A percentile compares a stretch with the other conserved stretches of the same genome.
Conservation (phyloP, 2,113 vertebrate genomes). For the Dromas ardeola region DNA sequence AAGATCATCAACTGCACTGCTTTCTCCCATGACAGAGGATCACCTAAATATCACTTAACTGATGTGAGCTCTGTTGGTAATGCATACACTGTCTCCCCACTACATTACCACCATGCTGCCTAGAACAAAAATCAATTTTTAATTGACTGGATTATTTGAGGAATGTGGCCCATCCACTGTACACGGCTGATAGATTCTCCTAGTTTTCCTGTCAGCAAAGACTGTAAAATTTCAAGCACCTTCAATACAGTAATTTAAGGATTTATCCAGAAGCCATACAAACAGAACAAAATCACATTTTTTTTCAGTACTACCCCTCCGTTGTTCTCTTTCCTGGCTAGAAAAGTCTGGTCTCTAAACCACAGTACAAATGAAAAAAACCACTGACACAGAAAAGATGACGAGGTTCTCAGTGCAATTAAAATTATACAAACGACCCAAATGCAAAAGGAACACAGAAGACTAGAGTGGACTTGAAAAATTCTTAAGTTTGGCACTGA, state of each 20-base stretch:
- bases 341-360: neutral
- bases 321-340: neutral
- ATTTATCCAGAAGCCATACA: neutral
- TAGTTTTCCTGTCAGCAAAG: conserved; percentile 42
- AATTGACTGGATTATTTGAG: conserved; percentile 80
- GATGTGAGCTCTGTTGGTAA: conserved; percentile 69
- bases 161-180: conserved; percentile 44
- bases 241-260: neutral
- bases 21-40: conserved; percentile 77
- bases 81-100: conserved; percentile 63
- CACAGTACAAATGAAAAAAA: neutral
- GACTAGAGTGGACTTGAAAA: neutral
- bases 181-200: conserved; percentile 46
- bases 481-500: neutral
- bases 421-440: neutral
- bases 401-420: neutral
- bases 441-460: neutral
- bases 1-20: conserved; percentile 76
- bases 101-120: conserved; percentile 70
- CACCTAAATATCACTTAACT: conserved; percentile 82
- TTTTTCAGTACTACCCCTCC: neutral
- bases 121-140: conserved; percentile 79
- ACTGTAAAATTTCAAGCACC: conserved; percentile 45
- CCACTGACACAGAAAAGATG: neutral
- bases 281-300: neutral